Evolutionary conservation across 2,113 vertebrate species (phyloP), one percentile per base, ranked within the genome.

Genomic region (Microcebus griseorufus): DNA sequence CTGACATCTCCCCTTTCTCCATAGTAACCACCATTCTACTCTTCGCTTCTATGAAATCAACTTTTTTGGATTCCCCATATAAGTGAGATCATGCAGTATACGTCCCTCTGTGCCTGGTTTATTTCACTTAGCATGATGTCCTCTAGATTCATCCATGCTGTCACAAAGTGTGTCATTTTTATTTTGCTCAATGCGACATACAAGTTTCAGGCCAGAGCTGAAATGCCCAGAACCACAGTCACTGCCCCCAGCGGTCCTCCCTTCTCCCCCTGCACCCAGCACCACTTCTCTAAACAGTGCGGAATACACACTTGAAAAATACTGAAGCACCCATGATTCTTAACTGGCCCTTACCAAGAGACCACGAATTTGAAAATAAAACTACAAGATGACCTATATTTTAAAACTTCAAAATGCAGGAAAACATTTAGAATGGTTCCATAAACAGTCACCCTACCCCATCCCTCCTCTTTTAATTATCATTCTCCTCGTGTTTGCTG

Each of bases 341-440:
- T 27, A 60, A 39, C 67, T 14, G 64, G 48, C 22, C 62, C 34
- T 58, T 48, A 62, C 55, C 69, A 37, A 83, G 85, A 90, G 78
- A 81, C 62, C 27, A 39, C 87, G 34, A 37, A 62, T 85, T 58
- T 96, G 29, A 89, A 96, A 96, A 67, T 55, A 95, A 93, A 96
- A 90, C 37, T 85, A 29, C 9, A 62, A 88, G 14, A 80, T 75
- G 85, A 95, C 78, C 65, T 85, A 84, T 29, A 23, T 80, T 84
- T 84, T 65, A 45, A 91, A 84, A 39, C 53, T 27, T 93, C 89
- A 91, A 96, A 94, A 81, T 81, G 94, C 4, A 53, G 42, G 62
- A 91, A 93, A 81, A 90, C 48, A 81, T 70, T 91, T 45, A 65
- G 53, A 94, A 70, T 12, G 32, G 25, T 82, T 69, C 39, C 92